Conservation (phyloP, 2,797 vertebrate species). For the Gymnothorax reevesii region DNA sequence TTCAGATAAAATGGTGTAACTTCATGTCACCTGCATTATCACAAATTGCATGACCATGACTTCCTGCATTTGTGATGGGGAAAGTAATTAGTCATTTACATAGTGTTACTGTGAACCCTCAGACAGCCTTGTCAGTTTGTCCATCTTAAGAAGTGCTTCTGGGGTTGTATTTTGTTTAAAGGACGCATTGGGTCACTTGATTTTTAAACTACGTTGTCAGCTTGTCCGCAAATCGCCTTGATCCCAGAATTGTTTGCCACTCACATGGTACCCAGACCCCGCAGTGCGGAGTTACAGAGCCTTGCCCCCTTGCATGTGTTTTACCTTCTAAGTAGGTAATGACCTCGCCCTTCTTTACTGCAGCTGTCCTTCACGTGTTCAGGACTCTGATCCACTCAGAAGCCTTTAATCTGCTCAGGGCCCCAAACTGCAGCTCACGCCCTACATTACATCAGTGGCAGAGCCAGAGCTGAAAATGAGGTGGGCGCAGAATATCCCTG, state of each 20-base stretch:
- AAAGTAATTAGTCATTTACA: neutral
- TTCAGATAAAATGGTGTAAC: too few species aligned
- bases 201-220: neutral
- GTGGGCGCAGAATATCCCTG: too few species aligned
- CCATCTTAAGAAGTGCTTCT: neutral
- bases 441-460: neutral
- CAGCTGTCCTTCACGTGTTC: constrained; percentile 44
- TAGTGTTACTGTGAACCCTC: neutral
- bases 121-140: neutral
- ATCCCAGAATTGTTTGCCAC: neutral
- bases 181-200: neutral
- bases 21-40: too few species aligned
- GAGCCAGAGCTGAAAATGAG: too few species aligned
- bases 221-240: neutral
- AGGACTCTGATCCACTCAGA: constrained; percentile 43
- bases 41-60: too few species aligned
- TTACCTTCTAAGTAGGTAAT: constrained; percentile 17
- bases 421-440: constrained; percentile 18
- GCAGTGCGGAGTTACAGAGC: neutral
- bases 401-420: constrained; percentile 57
- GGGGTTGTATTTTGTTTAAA: neutral
- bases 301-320: neutral
- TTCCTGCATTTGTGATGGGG: neutral
- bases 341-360: neutral
- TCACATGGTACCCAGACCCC: neutral